Conservation (phyloP, 1,140 invertebrate genomes). For the Leptinotarsa lineolata region DNA sequence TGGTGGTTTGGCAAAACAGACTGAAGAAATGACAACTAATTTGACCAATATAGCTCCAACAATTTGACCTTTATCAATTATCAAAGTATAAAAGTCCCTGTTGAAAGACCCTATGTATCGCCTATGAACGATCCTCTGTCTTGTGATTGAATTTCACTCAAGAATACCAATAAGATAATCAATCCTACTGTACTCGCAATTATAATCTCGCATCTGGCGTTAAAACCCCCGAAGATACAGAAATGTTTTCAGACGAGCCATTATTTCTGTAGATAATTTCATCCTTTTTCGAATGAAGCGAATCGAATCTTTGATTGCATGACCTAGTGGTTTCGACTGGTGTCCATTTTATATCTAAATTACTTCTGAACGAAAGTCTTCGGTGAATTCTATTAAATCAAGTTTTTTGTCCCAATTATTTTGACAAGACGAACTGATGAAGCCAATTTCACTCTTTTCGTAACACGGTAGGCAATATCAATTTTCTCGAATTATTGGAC, state of each 20-base stretch:
- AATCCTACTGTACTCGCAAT: no score
- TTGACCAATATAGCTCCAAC: no score
- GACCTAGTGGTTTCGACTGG: neutral
- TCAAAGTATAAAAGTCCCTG: no score
- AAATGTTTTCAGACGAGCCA: constrained; percentile 2
- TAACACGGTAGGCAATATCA: neutral
- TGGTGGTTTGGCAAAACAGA: no score
- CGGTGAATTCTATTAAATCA: neutral
- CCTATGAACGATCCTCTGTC: no score
- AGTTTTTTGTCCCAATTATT: constrained; percentile 3
- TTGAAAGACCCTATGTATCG: no score
- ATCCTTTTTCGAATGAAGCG: neutral
- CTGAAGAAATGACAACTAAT: no score
- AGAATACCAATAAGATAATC: no score
- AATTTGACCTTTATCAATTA: no score
- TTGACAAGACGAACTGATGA: neutral
- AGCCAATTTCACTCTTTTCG: neutral
- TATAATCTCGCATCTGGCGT: neutral
- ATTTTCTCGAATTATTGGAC: constrained; percentile 2
- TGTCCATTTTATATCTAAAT: constrained; percentile 7
- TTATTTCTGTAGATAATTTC: neutral
- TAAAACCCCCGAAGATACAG: neutral
- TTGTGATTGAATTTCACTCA: no score
- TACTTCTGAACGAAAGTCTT: neutral
- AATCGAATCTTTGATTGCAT: constrained; percentile 8